Evolutionary conservation across 2,797 vertebrate species (phyloP).

Genomic region (Falco columbarius): DNA sequence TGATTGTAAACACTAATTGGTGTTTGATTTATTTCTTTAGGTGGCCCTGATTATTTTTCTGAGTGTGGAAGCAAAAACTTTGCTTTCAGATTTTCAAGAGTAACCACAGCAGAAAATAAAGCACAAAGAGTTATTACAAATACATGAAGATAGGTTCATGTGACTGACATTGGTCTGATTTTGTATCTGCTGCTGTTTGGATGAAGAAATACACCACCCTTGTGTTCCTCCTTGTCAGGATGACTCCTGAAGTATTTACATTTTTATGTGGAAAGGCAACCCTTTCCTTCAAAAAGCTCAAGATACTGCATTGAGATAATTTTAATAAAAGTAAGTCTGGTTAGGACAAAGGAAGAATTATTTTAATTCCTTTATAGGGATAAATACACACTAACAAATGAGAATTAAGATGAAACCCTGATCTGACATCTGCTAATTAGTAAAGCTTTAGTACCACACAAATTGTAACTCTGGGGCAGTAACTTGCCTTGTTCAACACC

Average conservation of each 20-base stretch:
- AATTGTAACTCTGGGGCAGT: background rate
- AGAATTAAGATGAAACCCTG: background rate
- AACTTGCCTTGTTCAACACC: background rate
- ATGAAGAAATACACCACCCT: background rate
- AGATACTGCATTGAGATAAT: background rate
- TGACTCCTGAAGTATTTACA: background rate
- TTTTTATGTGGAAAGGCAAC: background rate
- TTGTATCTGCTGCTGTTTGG: background rate
- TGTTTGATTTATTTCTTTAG: background rate
- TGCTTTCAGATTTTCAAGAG: background rate
- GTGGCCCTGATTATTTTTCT: background rate
- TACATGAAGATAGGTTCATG: background rate
- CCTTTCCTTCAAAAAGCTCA: background rate
- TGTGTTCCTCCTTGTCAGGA: background rate
- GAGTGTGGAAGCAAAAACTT: background rate
- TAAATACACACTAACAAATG: background rate
- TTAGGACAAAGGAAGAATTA: background rate
- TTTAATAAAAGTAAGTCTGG: background rate
- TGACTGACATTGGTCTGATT: background rate
- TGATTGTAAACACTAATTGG: background rate
- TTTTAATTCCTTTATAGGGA: background rate
- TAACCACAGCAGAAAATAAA: background rate
- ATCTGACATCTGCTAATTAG: background rate
- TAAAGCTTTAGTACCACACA: background rate
- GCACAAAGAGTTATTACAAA: background rate